A percentile compares a stretch with the other conserved stretches of the same genome.
Evolutionary conservation across 2,797 vertebrate genomes (phyloP).

Genomic region (Betta splendens): DNA sequence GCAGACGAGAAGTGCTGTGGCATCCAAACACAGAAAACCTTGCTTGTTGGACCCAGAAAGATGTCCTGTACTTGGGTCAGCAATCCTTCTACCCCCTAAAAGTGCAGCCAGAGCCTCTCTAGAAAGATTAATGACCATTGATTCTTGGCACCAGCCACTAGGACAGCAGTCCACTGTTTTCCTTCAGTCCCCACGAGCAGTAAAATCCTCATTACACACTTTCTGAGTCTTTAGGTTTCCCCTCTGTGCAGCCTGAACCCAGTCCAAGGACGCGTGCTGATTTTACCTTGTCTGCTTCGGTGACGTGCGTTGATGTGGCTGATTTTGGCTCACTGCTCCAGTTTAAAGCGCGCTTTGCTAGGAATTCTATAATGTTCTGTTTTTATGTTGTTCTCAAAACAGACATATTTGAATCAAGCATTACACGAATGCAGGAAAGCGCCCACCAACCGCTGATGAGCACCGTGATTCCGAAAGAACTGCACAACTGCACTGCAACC

Average conservation of each 20-base stretch:
- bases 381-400: conserved; percentile 12
- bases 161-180: conserved; percentile 64
- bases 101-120: conserved; percentile 76
- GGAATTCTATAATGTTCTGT: conserved; percentile 2
- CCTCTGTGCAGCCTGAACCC: conserved; percentile 33
- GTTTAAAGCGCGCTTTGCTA: conserved; percentile 15
- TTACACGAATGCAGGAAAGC: conserved; percentile 15
- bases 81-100: conserved; percentile 72
- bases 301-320: conserved; percentile 28
- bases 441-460: conserved; percentile 17
- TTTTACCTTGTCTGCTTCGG: conserved; percentile 50
- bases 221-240: conserved; percentile 56
- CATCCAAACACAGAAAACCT: conserved; percentile 67
- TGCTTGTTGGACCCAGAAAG: conserved; percentile 65
- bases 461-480: conserved; percentile 16
- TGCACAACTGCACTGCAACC: too few species aligned
- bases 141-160: conserved; percentile 72
- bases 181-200: conserved; percentile 53
- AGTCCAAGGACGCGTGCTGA: conserved; percentile 54
- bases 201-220: conserved; percentile 72
- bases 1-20: conserved; percentile 67
- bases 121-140: conserved; percentile 83
- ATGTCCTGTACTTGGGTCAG: conserved; percentile 77
- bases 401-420: conserved; percentile 24
- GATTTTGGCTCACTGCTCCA: conserved; percentile 36